Percentiles rank a stretch among this genome's conserved stretches.
Evolutionary conservation across 2,113 vertebrate genomes (phyloP).

Genomic region (Polyodon spathula): DNA sequence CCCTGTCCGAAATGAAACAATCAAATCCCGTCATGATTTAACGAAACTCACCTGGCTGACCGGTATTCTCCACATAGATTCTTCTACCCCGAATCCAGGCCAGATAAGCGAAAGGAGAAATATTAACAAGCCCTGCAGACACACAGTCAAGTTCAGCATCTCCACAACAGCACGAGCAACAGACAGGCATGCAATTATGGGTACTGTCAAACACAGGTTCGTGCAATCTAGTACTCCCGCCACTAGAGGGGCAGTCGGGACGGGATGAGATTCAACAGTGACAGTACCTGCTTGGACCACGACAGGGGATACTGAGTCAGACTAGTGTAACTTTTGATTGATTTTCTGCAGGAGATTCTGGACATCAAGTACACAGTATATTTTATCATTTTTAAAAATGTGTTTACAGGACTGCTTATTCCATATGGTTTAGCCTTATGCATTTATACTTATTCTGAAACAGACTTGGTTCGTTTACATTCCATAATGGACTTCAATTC

Average conservation of each 20-base stretch:
- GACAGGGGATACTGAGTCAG: no score
- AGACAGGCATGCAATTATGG: slow-evolving; percentile 33
- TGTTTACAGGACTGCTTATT: no score
- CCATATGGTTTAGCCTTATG: no score
- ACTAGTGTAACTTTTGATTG: no score
- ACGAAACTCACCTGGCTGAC: slow-evolving; percentile 46
- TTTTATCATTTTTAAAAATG: no score
- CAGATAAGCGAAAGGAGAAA: slow-evolving; percentile 22
- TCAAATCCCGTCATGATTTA: no score
- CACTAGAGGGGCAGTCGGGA: slow-evolving; percentile 8
- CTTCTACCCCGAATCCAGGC: slow-evolving; percentile 32
- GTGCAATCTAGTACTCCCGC: background rate
- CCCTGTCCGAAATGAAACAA: no score
- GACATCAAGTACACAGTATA: no score
- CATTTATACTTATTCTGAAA: no score
- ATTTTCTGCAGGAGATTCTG: no score
- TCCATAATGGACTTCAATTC: no score
- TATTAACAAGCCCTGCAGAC: slow-evolving; percentile 22
- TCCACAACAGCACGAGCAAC: slow-evolving; percentile 11
- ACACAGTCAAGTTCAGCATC: slow-evolving; percentile 26
- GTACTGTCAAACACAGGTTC: background rate
- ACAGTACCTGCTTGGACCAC: background rate
- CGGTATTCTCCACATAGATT: slow-evolving; percentile 50
- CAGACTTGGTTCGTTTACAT: no score
- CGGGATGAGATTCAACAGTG: background rate